Evolutionary conservation across 2,113 vertebrate species (phyloP), one percentile per base, ranked within the genome.

Genomic region (Dasypus novemcinctus): DNA sequence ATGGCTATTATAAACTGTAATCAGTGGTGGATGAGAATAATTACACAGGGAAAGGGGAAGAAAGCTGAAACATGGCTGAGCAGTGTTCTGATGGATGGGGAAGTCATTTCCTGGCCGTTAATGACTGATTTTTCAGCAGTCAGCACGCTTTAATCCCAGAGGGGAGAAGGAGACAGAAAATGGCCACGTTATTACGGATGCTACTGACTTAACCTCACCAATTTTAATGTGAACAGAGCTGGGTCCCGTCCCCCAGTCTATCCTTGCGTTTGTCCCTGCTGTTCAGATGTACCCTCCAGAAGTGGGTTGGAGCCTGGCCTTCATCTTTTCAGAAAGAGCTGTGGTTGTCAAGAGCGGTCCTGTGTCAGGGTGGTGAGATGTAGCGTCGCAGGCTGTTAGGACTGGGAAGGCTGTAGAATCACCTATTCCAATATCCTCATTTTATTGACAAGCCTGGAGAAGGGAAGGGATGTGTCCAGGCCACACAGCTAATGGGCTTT

Each of bases 1-100:
- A 98, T 97, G 97, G 98, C 98, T 98, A 98, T 98, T 98, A 98
- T 98, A 98, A 98, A 98, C 97, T 97, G 97, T 98, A 98, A 98
- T 98, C 98, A 98, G 97, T 86, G 96, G 97, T 98, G 98, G 98
- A 98, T 97, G 98, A 98, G 98, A 98, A 98, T 98, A 99, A 99
- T 98, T 98, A 98, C 41, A 1, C 91, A 91, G 96, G 95, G 98
- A 97, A 97, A 97, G 95, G 82, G 61, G 92, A 20, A 38, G 92
- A 98, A 97, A 97, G 95, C 98, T 97, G 97, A 97, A 98, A 98
- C 96, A 98, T 96, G 97, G 98, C 97, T 98, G 98, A 98, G 98
- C 97, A 98, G 97, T 97, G 97, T 97, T 98, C 98, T 98, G 98
- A 98, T 98, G 98, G 98, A 99, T 98, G 98, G 96, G 96, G 97